Evolutionary conservation across 2,888 invertebrate genomes (phyloP), one percentile per base, ranked within the genome.

Genomic region (Archips crataeganus): DNA sequence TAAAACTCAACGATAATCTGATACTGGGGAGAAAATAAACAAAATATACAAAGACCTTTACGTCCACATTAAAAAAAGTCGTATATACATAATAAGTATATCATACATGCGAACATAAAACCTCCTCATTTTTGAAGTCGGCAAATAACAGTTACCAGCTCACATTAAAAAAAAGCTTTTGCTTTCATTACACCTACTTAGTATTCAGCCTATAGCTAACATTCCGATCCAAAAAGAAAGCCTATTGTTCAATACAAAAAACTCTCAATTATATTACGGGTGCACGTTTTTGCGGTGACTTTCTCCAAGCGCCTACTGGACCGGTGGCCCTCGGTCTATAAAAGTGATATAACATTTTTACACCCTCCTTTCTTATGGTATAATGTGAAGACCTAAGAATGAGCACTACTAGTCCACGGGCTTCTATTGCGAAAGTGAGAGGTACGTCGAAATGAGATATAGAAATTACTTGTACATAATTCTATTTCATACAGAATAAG

Each of bases 221-320:
- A 73, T 73, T 73, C 68, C 68, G 68, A 54, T 34, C 51, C 68
- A 68, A 59, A 65, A 69, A 69, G 73, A 73, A 73, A 73, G 73
- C 73, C 68, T 64, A 73, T 73, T 73, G 73, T 73, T 73, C 68
- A 63, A 59, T 68, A 54, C 66, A 5, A 51, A 72, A 73, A 68
- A 68, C 54, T 64, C 63, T 63, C 68, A 64, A 68, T 73, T 73
- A 63, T 59, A 73, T 57, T 68, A 47, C 32, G 63, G 57, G 68
- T 63, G 73, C 68, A 57, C 65, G 65, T 51, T 64, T 68, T 34
- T 68, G 72, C 68, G 68, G 59, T 64, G 47, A 64, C 73, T 73
- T 73, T 73, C 73, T 68, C 73, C 59, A 42, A 47, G 47, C 51
- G 70, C 70, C 62, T 34, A 63, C 70, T 63, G 63, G 63, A 63